Evolutionary conservation across 2,113 vertebrate species (phyloP).

Genomic region (Hippocampus zosterae): DNA sequence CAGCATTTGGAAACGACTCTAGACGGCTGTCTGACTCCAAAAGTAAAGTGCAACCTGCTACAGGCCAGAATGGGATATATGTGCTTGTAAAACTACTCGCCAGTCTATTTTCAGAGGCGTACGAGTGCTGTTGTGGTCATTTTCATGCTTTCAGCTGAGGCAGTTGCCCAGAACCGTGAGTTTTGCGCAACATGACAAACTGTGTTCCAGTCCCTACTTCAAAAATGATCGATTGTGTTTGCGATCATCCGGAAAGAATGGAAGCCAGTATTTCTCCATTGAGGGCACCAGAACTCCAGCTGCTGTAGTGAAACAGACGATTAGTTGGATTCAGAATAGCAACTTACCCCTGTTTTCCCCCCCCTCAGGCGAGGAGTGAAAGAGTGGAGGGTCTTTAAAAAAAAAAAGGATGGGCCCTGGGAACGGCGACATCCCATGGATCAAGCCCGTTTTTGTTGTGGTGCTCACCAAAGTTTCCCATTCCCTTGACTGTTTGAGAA

Average conservation of each 20-base stretch:
- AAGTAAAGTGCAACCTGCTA: too few species aligned
- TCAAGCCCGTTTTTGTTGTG: constrained; percentile 68
- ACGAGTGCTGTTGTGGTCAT: neutral
- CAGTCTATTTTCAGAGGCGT: neutral
- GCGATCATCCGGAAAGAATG: neutral
- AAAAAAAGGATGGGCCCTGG: constrained; percentile 58
- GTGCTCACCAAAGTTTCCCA: constrained; percentile 67
- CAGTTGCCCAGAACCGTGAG: neutral
- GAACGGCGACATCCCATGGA: constrained; percentile 66
- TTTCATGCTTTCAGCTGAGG: neutral
- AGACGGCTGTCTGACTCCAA: too few species aligned
- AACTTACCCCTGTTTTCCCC: constrained; percentile 55
- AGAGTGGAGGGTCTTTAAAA: constrained; percentile 8
- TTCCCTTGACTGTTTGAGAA: constrained; percentile 56
- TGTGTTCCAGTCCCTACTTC: neutral
- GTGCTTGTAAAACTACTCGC: neutral
- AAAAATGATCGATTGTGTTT: neutral
- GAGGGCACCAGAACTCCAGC: constrained; percentile 39
- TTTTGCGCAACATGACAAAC: neutral
- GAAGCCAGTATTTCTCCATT: neutral
- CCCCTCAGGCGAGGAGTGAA: constrained; percentile 44
- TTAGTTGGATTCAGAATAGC: constrained; percentile 64
- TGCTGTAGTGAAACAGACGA: constrained; percentile 48
- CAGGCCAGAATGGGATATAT: neutral
- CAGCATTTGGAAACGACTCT: too few species aligned